Base-by-base conservation (phyloP, 2,113 vertebrate genomes). In the Odobenus rosmarus region DNA sequence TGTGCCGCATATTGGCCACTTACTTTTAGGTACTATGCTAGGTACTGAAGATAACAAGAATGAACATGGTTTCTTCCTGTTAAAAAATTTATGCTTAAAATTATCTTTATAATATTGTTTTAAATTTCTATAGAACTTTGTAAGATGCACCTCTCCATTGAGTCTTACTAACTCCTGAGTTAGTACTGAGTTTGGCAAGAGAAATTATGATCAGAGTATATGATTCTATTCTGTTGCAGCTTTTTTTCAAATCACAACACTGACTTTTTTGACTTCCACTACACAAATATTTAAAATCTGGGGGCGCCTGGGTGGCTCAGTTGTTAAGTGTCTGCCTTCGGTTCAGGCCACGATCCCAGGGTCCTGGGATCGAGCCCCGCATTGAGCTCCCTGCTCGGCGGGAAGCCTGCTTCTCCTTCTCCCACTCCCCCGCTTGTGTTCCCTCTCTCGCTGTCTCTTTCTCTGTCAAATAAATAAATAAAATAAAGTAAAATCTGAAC, bases 401-500 rank as follows among this genome's bases (percentile, higher is more conserved):
- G 46, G 46, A 46, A 46, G 46, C 46, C 46, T 46, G 7, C 46
- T 46, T 46, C 46, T 46, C 42, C 42, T 46, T 46, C 46, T 46
- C 7, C 46, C 46, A 46, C 46, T 46, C 46, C 46, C 46, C 46
- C 46, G 46, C 46, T 46, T 46, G 46, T 46, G 46, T 46, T 46
- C 46, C 46, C 46, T 46, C 46, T 46, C 46, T 46, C 46, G 7
- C 46, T 46, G 46, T 46, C 7, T 46, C 46, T 46, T 8, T 46
- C 46, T 46, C 7, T 46, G 46, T 46, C 46, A 46, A 46, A 46
- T 46, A 46, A 46, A 46, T 46, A 46, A 46, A 46, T 95, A 79
- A 95, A 94, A 92, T 95, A 79, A 95, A 94, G 89, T 95, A 79
- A 95, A 94, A 92, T 53, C 19, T 42, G 28, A 92, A 92, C 36